These are phyloP conservation scores for Salpingus planirostris DNA, from an alignment of 2,888 invertebrate genomes.

Conservation along the genomic window DNA sequence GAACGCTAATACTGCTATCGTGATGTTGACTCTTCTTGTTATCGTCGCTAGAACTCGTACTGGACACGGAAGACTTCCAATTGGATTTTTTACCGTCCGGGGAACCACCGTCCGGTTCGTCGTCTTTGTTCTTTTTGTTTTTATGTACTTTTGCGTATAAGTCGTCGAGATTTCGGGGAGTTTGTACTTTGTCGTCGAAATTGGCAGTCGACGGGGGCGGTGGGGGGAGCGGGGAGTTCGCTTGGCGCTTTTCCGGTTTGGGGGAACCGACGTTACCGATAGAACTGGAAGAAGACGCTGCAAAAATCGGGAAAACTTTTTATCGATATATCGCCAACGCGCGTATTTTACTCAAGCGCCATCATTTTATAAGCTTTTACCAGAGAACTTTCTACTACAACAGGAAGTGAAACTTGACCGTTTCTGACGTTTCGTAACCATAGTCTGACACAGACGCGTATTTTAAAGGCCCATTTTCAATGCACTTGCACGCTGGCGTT, in stretches of 20 bases:
- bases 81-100: slow-evolving; percentile 7
- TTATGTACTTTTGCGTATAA: slow-evolving; percentile 86
- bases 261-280: slow-evolving; percentile 67
- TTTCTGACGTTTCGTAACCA: too few species aligned
- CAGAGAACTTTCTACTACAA: too few species aligned
- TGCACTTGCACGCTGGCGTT: too few species aligned
- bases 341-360: too few species aligned
- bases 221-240: slow-evolving; percentile 80
- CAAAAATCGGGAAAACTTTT: too few species aligned
- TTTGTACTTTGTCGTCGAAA: slow-evolving; percentile 36
- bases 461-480: too few species aligned
- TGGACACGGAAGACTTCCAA: not conserved
- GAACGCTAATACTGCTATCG: slow-evolving; percentile 1
- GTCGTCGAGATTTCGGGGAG: slow-evolving; percentile 63
- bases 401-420: too few species aligned
- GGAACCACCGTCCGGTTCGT: slow-evolving; percentile 13
- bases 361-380: too few species aligned
- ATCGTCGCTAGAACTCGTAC: not conserved
- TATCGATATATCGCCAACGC: too few species aligned
- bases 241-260: slow-evolving; percentile 82
- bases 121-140: slow-evolving; percentile 39
- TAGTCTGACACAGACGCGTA: too few species aligned
- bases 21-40: not conserved
- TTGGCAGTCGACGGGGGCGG: slow-evolving; percentile 47
- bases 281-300: slow-evolving; percentile 59